Percentiles rank a stretch among this genome's conserved stretches.
Conservation (phyloP, 2,113 vertebrate species). For the Leptobrachium leishanense region DNA sequence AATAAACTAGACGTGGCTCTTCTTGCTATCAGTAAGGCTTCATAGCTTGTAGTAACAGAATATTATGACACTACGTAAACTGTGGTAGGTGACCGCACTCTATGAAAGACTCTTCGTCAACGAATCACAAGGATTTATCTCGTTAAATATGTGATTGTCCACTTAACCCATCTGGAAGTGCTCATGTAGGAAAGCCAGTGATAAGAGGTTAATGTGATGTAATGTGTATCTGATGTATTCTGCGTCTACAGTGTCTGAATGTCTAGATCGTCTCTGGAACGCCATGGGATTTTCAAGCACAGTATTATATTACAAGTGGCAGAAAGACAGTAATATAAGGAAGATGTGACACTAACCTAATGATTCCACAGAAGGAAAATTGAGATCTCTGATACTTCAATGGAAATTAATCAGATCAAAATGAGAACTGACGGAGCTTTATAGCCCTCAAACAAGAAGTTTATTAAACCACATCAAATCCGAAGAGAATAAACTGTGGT, state of each 20-base stretch:
- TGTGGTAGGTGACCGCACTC: no score
- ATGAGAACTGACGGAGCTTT: constrained; percentile 7
- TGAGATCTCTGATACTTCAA: not conserved
- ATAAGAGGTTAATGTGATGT: not conserved
- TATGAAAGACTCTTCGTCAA: no score
- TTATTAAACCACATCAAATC: constrained; percentile 18
- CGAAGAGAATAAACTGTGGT: not conserved
- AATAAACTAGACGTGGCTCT: no score
- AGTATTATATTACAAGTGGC: not conserved
- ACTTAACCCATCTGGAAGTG: not conserved
- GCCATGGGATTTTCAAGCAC: not conserved
- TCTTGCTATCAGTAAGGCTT: no score
- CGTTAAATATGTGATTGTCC: no score
- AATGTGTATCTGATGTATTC: not conserved
- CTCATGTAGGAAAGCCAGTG: not conserved
- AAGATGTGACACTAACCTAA: constrained; percentile 1
- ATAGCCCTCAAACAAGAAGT: not conserved
- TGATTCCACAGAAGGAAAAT: not conserved
- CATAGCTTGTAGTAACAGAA: no score
- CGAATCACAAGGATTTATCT: no score
- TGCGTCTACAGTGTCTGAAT: not conserved
- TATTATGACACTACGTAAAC: no score
- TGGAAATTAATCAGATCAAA: not conserved
- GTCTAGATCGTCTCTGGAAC: not conserved
- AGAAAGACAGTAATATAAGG: not conserved